These are phyloP conservation scores for Channa maculata DNA, from an alignment of 2,113 vertebrate species.

Conservation along the genomic window DNA sequence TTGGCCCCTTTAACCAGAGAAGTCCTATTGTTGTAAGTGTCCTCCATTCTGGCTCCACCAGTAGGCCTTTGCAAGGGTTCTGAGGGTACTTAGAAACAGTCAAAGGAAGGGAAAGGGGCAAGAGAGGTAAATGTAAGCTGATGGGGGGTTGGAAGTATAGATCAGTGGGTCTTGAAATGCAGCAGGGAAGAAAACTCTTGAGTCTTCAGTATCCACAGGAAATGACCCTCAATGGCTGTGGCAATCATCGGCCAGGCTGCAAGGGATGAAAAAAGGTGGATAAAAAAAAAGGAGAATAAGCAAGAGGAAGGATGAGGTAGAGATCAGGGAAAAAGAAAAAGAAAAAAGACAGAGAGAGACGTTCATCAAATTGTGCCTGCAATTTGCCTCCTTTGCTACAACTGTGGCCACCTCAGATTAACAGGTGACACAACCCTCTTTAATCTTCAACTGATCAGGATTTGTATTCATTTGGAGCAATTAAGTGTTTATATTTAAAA, in stretches of 20 bases:
- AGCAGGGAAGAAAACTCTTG: slow-evolving; percentile 50
- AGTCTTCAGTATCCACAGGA: slow-evolving; percentile 76
- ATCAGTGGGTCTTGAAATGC: slow-evolving; percentile 50
- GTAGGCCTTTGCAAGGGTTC: slow-evolving; percentile 25
- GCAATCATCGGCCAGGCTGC: slow-evolving; percentile 72
- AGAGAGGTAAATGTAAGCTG: slow-evolving; percentile 13
- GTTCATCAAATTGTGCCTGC: slow-evolving; percentile 30
- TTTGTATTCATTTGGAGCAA: slow-evolving; percentile 45
- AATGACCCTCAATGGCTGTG: slow-evolving; percentile 57
- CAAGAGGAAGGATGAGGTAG: slow-evolving; percentile 11
- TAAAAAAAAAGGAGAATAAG: slow-evolving; percentile 28
- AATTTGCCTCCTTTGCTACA: slow-evolving; percentile 12
- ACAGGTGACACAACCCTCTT: slow-evolving; percentile 41
- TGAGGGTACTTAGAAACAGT: slow-evolving; percentile 29
- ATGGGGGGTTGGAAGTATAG: slow-evolving; percentile 14
- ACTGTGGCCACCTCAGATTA: slow-evolving; percentile 24
- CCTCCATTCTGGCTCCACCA: slow-evolving; percentile 87
- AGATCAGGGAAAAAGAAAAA: slow-evolving; percentile 25
- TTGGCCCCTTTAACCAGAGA: slow-evolving; percentile 94
- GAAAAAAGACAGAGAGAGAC: slow-evolving; percentile 31
- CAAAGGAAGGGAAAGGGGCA: slow-evolving; percentile 26
- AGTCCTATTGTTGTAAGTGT: slow-evolving; percentile 91
- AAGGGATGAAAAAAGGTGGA: slow-evolving; percentile 37
- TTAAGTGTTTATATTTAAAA: slow-evolving; percentile 43
- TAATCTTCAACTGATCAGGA: slow-evolving; percentile 35